phyloP scores from a whole-genome alignment of 2,113 vertebrate genomes.

The Vidua macroura region DNA sequence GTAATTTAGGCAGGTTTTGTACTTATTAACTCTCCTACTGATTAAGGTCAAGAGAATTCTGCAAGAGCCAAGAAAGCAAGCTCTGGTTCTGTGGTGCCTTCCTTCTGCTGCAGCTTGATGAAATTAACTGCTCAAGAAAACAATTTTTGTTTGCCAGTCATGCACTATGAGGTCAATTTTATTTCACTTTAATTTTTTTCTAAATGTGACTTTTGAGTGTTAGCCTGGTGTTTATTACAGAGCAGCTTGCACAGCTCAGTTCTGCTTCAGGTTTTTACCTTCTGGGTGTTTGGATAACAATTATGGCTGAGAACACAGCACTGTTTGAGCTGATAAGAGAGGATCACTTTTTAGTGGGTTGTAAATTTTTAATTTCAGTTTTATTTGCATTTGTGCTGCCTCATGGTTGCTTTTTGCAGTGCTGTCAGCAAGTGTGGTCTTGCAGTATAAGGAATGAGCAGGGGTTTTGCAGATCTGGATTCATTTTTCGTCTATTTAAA shows the following conservation, averaged over 20 bases:
- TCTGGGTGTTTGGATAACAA: background rate
- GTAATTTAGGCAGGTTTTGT: background rate
- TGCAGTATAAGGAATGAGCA: background rate
- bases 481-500: background rate
- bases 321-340: background rate
- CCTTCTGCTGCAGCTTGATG: background rate
- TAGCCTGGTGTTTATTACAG: background rate
- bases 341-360: background rate
- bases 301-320: background rate
- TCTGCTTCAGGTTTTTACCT: background rate
- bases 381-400: slow-evolving; percentile 5
- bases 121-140: background rate
- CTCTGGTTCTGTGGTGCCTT: background rate
- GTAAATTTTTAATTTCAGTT: background rate
- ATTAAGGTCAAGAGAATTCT: background rate
- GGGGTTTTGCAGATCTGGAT: background rate
- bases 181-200: background rate
- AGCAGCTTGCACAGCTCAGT: background rate
- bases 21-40: background rate
- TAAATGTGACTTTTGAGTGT: background rate
- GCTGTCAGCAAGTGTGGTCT: background rate
- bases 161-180: background rate
- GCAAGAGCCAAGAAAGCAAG: background rate
- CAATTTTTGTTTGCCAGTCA: background rate
- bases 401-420: background rate